These are phyloP conservation scores for Liopterus haemorrhoidalis DNA, from an alignment of 2,888 invertebrate species.

Conservation along the genomic window DNA sequence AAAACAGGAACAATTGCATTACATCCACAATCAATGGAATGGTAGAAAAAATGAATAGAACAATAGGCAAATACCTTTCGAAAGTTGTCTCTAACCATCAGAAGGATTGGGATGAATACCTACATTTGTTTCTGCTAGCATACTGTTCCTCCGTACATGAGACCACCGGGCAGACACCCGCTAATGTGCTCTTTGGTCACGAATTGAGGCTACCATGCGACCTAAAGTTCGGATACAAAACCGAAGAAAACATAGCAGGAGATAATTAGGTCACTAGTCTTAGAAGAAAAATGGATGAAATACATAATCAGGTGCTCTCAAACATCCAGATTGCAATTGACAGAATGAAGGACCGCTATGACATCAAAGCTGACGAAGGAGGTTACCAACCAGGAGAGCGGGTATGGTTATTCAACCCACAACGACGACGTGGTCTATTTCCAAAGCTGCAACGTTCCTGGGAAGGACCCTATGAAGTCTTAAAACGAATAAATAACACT, in stretches of 20 bases:
- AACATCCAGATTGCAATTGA: constrained; percentile 3
- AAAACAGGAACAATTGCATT: not conserved
- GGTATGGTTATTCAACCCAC: constrained; percentile 26
- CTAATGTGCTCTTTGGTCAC: not conserved
- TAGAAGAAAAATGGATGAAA: constrained; percentile 7
- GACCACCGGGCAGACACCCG: not conserved
- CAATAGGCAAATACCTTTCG: not conserved
- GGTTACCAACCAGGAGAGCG: constrained; percentile 10
- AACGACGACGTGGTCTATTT: constrained; percentile 16
- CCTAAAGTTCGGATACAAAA: constrained; percentile 4
- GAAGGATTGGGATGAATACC: not conserved
- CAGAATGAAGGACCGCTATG: constrained; percentile 8
- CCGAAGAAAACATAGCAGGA: constrained; percentile 11
- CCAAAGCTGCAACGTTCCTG: constrained; percentile 25
- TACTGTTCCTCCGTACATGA: not conserved
- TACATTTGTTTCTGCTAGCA: not conserved
- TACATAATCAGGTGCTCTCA: constrained; percentile 3
- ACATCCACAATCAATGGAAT: not conserved
- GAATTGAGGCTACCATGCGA: not conserved
- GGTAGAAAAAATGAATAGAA: not conserved
- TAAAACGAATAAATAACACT: constrained; percentile 25
- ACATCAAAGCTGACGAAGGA: constrained; percentile 5
- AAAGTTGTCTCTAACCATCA: not conserved
- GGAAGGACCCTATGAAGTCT: constrained; percentile 24
- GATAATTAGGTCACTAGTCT: not conserved